Evolutionary conservation across 2,113 vertebrate species (phyloP).

Genomic region (Melierax canorus): DNA sequence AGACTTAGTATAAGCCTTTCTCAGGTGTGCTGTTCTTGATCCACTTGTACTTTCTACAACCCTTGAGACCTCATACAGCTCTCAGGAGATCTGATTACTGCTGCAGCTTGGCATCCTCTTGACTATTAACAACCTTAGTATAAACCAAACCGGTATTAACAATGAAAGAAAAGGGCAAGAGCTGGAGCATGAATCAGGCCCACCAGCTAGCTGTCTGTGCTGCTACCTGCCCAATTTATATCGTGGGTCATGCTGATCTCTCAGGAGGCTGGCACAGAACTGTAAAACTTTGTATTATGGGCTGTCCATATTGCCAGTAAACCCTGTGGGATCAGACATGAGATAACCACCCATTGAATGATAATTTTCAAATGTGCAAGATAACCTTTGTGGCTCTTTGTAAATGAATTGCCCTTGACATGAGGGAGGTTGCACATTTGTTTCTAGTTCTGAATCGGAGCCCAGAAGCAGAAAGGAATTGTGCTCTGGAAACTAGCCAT

Average conservation of each 20-base stretch:
- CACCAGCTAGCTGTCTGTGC: neutral
- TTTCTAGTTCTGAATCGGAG: slow-evolving; percentile 17
- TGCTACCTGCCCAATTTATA: neutral
- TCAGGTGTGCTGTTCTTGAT: neutral
- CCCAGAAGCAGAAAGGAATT: slow-evolving; percentile 14
- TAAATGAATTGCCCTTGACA: slow-evolving; percentile 22
- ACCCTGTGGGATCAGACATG: neutral
- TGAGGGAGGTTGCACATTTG: neutral
- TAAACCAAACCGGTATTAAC: neutral
- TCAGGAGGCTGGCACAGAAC: neutral
- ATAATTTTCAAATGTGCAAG: neutral
- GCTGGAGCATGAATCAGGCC: neutral
- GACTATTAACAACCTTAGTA: neutral
- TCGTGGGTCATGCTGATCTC: neutral
- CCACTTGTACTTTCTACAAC: neutral
- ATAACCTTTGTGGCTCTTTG: neutral
- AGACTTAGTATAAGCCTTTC: neutral
- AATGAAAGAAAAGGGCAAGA: neutral
- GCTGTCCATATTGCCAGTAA: neutral
- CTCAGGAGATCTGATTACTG: neutral
- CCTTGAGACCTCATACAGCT: neutral
- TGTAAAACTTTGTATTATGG: neutral
- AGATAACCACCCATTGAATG: neutral
- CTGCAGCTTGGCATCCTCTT: neutral
- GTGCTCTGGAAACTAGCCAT: neutral